Conservation (phyloP, 2,113 vertebrate species). For the Pterocles burchelli region DNA sequence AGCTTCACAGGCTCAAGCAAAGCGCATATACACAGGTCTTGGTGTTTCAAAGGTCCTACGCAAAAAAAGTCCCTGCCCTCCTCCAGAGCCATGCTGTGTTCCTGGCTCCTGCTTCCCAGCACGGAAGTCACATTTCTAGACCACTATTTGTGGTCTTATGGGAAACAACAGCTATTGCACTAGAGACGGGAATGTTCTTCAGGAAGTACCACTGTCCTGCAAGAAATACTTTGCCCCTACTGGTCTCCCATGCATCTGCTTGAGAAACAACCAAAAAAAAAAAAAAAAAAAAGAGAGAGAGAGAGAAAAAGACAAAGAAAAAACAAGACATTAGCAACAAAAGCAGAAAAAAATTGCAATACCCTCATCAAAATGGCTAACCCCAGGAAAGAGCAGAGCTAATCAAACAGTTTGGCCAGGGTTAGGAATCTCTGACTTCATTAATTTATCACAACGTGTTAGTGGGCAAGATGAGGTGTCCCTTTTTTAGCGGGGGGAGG, state of each 20-base stretch:
- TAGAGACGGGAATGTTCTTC: neutral
- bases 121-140: neutral
- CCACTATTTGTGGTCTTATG: neutral
- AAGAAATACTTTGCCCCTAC: neutral
- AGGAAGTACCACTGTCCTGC: neutral
- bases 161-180: neutral
- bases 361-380: neutral
- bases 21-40: rapidly evolving
- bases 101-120: neutral
- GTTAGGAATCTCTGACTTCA: neutral
- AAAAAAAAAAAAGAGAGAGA: neutral
- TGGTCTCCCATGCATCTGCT: too few relatives aligned
- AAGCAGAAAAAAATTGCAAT: neutral
- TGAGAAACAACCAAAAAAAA: neutral
- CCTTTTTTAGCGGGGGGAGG: neutral
- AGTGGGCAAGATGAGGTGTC: neutral
- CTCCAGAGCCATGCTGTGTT: neutral
- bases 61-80: neutral
- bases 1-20: neutral
- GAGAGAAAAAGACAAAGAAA: too few relatives aligned
- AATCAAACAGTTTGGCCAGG: neutral
- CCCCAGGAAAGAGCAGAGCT: neutral
- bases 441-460: neutral
- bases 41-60: neutral
- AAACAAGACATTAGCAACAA: neutral